These are phyloP conservation scores for Lerista edwardsae DNA, from an alignment of 2,797 vertebrate genomes.

Conservation along the genomic window DNA sequence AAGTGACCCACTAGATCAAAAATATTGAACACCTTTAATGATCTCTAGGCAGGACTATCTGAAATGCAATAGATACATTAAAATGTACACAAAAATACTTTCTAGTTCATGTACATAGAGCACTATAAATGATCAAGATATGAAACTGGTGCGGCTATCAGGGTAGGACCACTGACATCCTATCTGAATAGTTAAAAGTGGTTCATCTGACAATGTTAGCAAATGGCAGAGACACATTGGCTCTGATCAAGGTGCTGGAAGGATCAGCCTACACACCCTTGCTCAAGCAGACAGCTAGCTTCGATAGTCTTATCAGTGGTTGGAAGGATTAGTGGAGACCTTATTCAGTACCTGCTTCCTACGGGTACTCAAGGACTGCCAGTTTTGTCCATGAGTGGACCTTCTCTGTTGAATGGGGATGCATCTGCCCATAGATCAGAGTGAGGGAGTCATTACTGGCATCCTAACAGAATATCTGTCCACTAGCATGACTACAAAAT, in stretches of 20 bases:
- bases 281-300: not conserved
- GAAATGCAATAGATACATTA: not conserved
- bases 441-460: not conserved
- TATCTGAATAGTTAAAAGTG: not conserved
- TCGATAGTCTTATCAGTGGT: not conserved
- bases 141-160: not conserved
- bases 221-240: not conserved
- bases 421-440: not conserved
- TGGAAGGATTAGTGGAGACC: not conserved
- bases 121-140: not conserved
- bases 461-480: not conserved
- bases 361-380: constrained; percentile 5
- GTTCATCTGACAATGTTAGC: not conserved
- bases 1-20: not conserved
- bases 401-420: not conserved
- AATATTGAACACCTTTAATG: not conserved
- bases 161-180: not conserved
- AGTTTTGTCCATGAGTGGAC: not conserved
- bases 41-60: not conserved
- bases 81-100: not conserved
- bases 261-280: not conserved
- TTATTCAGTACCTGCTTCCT: constrained; percentile 4
- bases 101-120: not conserved
- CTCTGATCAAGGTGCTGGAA: not conserved
- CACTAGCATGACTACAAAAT: constrained; percentile 17